Evolutionary conservation across 1,140 invertebrate species (phyloP).

Genomic region (Dendroctonus valens): DNA sequence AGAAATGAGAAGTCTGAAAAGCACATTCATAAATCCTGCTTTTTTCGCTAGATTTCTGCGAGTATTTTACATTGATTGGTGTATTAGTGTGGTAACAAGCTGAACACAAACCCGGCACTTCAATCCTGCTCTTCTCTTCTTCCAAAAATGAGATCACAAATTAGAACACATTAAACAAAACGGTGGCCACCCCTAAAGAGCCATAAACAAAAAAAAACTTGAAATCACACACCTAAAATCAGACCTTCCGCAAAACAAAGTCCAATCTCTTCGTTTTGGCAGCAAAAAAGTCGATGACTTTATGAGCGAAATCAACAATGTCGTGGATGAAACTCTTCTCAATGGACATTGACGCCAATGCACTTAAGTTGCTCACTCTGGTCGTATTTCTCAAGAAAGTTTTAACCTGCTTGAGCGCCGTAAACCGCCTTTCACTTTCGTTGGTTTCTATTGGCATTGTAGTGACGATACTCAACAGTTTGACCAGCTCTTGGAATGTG

Average conservation of each 20-base stretch:
- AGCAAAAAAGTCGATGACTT: constrained; percentile 40
- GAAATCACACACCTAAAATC: background rate
- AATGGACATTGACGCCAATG: constrained; percentile 38
- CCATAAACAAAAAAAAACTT: too few relatives aligned
- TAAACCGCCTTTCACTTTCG: constrained; percentile 43
- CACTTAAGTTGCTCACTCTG: constrained; percentile 38
- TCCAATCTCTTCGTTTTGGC: constrained; percentile 32
- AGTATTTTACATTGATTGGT: too few relatives aligned
- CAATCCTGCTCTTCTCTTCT: background rate
- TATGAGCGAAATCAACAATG: constrained; percentile 40
- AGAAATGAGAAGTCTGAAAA: too few relatives aligned
- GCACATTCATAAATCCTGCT: too few relatives aligned
- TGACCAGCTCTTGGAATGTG: constrained; percentile 36
- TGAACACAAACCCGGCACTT: too few relatives aligned
- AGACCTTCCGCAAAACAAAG: constrained; percentile 17
- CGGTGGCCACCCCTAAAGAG: too few relatives aligned
- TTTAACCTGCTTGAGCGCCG: constrained; percentile 45
- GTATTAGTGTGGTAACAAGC: too few relatives aligned
- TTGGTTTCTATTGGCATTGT: constrained; percentile 41
- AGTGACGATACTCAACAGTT: constrained; percentile 35
- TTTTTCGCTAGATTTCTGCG: too few relatives aligned
- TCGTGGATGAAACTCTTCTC: constrained; percentile 37
- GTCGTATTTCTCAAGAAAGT: constrained; percentile 43
- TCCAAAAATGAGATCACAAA: background rate
- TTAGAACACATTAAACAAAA: too few relatives aligned